A percentile compares a stretch with the other conserved stretches of the same genome.
These are phyloP conservation scores for Drosophila subpulchrella DNA, from an alignment of 1,140 invertebrate species.

Conservation along the genomic window DNA sequence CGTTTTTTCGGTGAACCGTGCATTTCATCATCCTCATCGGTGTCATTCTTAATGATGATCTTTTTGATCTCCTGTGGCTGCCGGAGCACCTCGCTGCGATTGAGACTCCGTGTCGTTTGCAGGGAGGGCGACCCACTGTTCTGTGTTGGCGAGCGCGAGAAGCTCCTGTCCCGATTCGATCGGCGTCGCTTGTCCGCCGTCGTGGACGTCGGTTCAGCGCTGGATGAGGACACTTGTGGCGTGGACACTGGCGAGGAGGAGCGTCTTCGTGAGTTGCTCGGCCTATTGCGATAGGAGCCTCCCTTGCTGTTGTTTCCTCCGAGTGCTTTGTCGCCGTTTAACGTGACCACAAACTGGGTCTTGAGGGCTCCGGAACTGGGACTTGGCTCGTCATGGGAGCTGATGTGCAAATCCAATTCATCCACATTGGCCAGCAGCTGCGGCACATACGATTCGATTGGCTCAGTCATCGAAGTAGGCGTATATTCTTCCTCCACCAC, in stretches of 20 bases:
- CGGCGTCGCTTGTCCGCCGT: conserved; percentile 47
- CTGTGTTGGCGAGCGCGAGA: conserved; percentile 60
- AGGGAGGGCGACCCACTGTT: conserved; percentile 67
- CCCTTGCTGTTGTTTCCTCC: conserved; percentile 9
- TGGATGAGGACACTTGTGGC: conserved; percentile 72
- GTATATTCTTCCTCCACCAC: conserved; percentile 69
- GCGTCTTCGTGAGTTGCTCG: conserved; percentile 33
- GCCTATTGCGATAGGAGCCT: conserved; percentile 38
- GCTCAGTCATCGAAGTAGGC: conserved; percentile 21
- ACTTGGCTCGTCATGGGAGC: conserved; percentile 45
- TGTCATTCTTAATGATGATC: conserved; percentile 77
- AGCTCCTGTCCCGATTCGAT: conserved; percentile 50
- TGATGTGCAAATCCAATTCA: conserved; percentile 58
- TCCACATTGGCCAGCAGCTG: conserved; percentile 39
- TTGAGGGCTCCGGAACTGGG: conserved; percentile 54
- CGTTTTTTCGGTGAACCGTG: conserved; percentile 46
- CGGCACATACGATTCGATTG: conserved; percentile 58
- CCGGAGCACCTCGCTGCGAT: conserved; percentile 66
- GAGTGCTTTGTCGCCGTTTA: conserved; percentile 85
- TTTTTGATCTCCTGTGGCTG: conserved; percentile 80
- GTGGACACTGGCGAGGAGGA: conserved; percentile 43
- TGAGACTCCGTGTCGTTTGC: conserved; percentile 57
- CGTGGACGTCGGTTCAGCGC: conserved; percentile 62
- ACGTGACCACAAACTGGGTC: conserved; percentile 88
- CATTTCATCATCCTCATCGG: conserved; percentile 70